phyloP scores from a whole-genome alignment of 2,888 invertebrate species.

The Sphaerophoria rueppellii region DNA sequence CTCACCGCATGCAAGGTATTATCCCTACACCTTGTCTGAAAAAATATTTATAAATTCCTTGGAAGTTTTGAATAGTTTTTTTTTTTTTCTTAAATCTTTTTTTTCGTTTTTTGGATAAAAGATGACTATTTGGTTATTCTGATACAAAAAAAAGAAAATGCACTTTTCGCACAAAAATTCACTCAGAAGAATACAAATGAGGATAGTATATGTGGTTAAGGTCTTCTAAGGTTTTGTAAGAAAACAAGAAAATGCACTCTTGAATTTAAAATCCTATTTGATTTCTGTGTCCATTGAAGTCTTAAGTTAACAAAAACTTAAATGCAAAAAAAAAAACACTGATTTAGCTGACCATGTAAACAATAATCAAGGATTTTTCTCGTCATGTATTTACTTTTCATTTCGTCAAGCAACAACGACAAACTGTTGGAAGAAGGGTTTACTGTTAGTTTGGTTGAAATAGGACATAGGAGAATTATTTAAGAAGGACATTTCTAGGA shows the following conservation, averaged over 20 bases:
- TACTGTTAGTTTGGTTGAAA: not conserved
- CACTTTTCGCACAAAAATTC: conserved; percentile 55
- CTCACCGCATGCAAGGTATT: conserved; percentile 13
- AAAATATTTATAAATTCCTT: conserved; percentile 43
- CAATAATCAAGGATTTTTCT: conserved; percentile 55
- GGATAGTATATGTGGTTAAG: conserved; percentile 15
- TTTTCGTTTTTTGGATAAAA: conserved; percentile 4
- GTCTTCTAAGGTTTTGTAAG: conserved; percentile 1
- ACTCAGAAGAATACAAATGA: conserved; percentile 61
- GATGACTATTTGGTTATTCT: conserved; percentile 55
- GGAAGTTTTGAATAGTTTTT: conserved; percentile 54
- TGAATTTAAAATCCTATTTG: conserved; percentile 23
- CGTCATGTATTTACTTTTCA: conserved; percentile 26
- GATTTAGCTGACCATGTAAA: conserved; percentile 47
- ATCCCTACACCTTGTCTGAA: conserved; percentile 28
- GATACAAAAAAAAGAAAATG: conserved; percentile 43
- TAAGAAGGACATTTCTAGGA: no score
- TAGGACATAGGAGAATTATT: no score
- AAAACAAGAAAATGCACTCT: conserved; percentile 18
- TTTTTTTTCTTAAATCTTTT: conserved; percentile 50
- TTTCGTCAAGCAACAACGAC: conserved; percentile 26
- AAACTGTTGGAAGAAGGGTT: not conserved
- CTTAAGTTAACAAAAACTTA: not conserved
- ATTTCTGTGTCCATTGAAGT: conserved; percentile 30
- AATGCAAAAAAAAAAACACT: conserved; percentile 5